phyloP scores from a whole-genome alignment of 2,113 vertebrate species.

The Xenopus laevis region DNA sequence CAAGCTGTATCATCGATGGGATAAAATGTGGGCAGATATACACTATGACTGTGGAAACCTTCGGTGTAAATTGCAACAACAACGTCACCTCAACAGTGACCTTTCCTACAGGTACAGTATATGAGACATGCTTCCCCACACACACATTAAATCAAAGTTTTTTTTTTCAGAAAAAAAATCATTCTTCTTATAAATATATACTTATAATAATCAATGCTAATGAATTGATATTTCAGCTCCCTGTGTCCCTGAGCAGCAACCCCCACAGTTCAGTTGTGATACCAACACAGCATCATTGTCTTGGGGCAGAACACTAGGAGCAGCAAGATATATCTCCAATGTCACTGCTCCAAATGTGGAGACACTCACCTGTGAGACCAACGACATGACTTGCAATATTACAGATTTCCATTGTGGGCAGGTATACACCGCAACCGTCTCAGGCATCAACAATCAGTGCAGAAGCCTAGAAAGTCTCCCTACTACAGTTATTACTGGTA shows the following conservation, averaged over 20 bases:
- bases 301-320: constrained; percentile 59
- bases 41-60: constrained; percentile 56
- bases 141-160: no score
- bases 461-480: constrained; percentile 44
- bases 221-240: constrained; percentile 53
- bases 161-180: no score
- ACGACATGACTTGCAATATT: constrained; percentile 55
- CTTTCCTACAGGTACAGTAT: constrained; percentile 56
- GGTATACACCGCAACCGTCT: constrained; percentile 57
- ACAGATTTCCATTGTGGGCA: constrained; percentile 58
- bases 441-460: constrained; percentile 52
- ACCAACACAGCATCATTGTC: constrained; percentile 59
- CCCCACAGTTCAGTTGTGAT: constrained; percentile 56
- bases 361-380: constrained; percentile 48
- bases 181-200: no score
- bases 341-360: constrained; percentile 46
- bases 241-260: constrained; percentile 61
- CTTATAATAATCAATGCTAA: background rate
- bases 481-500: constrained; percentile 58
- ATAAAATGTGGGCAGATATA: constrained; percentile 61
- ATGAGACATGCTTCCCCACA: no score
- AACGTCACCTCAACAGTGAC: constrained; percentile 42
- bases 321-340: constrained; percentile 53
- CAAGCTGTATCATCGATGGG: constrained; percentile 57
- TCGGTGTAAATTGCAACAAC: constrained; percentile 57